Percentiles rank a stretch among this genome's conserved stretches.
Conservation (phyloP, 1,140 invertebrate genomes). For the Thalassaphorura encarpata region DNA sequence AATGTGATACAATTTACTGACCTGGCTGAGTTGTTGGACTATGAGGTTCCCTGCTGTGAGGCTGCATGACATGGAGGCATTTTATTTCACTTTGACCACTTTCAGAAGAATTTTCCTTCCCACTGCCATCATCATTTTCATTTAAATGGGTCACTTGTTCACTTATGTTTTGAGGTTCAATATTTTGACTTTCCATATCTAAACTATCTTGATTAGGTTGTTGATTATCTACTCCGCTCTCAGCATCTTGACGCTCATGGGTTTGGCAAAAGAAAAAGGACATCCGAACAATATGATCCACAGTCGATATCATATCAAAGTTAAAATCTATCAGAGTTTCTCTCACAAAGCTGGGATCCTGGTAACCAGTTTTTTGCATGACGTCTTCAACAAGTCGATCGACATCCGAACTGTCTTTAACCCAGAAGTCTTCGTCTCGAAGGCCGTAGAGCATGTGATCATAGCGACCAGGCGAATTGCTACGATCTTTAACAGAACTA, state of each 20-base stretch:
- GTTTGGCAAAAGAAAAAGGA: neutral
- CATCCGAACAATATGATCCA: constrained; percentile 14
- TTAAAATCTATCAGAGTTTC: constrained; percentile 26
- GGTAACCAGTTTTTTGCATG: constrained; percentile 26
- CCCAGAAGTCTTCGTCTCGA: constrained; percentile 28
- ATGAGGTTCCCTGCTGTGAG: no score
- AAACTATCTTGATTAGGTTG: neutral
- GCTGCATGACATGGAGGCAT: no score
- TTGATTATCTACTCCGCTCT: neutral
- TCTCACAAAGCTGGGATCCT: constrained; percentile 25
- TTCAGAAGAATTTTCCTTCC: no score
- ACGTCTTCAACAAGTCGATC: constrained; percentile 29
- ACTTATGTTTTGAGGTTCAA: neutral
- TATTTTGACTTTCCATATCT: neutral
- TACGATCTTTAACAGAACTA: no score
- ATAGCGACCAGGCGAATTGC: no score
- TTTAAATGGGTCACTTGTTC: neutral
- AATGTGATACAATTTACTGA: no score
- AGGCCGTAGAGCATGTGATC: constrained; percentile 1
- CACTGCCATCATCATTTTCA: neutral
- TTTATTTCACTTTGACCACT: no score
- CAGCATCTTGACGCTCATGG: neutral
- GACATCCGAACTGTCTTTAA: constrained; percentile 24
- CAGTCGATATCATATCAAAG: constrained; percentile 22
- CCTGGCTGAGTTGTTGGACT: no score